These are phyloP conservation scores for Euschistus heros DNA, from an alignment of 1,140 invertebrate species.

Conservation along the genomic window DNA sequence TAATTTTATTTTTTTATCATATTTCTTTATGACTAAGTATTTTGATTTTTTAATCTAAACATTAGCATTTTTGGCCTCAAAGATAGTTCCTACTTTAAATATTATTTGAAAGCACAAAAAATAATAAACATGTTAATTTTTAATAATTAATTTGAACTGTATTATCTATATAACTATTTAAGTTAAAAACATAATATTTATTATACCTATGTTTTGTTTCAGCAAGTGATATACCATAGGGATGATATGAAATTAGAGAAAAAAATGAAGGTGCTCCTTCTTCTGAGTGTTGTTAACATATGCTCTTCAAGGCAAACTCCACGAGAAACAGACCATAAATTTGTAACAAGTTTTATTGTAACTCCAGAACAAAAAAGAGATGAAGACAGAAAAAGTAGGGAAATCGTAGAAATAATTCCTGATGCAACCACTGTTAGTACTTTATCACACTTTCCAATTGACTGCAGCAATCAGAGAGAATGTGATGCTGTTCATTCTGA, in stretches of 20 bases:
- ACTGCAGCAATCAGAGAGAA: slow-evolving; percentile 21
- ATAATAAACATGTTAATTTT: too few relatives aligned
- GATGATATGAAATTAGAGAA: slow-evolving; percentile 1
- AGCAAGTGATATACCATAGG: neutral
- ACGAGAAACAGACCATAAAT: neutral
- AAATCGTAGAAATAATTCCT: slow-evolving; percentile 19
- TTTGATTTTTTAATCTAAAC: too few relatives aligned
- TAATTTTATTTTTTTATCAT: too few relatives aligned
- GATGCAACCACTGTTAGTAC: slow-evolving; percentile 21
- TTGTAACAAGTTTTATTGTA: neutral
- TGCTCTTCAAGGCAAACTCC: neutral
- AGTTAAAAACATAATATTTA: too few relatives aligned
- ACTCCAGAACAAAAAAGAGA: neutral
- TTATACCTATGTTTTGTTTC: neutral
- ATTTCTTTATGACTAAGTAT: too few relatives aligned
- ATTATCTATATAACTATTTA: too few relatives aligned
- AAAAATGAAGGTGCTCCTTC: slow-evolving; percentile 10
- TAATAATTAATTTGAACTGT: too few relatives aligned
- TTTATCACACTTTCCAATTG: slow-evolving; percentile 20
- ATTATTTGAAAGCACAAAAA: too few relatives aligned
- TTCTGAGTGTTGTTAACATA: neutral
- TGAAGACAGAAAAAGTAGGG: slow-evolving; percentile 8
- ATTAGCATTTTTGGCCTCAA: too few relatives aligned
- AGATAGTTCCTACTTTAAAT: too few relatives aligned
- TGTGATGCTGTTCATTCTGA: slow-evolving; percentile 18